These are phyloP conservation scores for Romanomermis culicivorax DNA, from an alignment of 2,888 invertebrate species.

Conservation along the genomic window DNA sequence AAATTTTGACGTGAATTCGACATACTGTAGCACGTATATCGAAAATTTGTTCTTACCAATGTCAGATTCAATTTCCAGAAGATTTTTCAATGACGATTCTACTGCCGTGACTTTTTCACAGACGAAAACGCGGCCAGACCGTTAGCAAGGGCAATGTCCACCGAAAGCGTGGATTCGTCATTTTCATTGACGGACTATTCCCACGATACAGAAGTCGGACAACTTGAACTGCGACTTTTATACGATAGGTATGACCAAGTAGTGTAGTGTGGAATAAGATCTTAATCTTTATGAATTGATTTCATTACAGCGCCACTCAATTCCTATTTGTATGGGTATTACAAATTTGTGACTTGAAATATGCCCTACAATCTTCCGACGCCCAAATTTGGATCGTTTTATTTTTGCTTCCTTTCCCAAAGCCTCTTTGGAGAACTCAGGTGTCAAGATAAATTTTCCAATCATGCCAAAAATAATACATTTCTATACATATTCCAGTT, in stretches of 20 bases:
- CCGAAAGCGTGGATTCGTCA: slow-evolving; percentile 8
- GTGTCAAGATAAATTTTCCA: not conserved
- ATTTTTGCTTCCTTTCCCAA: slow-evolving; percentile 10
- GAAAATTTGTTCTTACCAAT: too few species aligned
- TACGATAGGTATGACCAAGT: slow-evolving; percentile 10
- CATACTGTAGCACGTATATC: too few species aligned
- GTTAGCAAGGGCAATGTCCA: slow-evolving; percentile 3
- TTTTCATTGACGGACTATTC: slow-evolving; percentile 6
- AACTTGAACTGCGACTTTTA: slow-evolving; percentile 6
- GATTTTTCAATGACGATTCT: too few species aligned
- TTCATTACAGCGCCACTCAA: slow-evolving; percentile 4
- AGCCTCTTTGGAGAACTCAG: slow-evolving; percentile 9
- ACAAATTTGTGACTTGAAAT: slow-evolving; percentile 2
- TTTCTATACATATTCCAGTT: not conserved
- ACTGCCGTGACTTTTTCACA: too few species aligned
- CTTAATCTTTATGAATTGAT: not conserved
- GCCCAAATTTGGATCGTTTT: slow-evolving; percentile 8
- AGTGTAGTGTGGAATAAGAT: not conserved
- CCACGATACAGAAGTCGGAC: slow-evolving; percentile 4
- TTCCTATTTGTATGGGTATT: slow-evolving; percentile 6
- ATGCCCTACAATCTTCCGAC: not conserved
- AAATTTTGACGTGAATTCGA: too few species aligned
- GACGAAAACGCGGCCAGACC: not conserved
- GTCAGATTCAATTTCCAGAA: too few species aligned
- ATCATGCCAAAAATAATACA: not conserved